These are phyloP conservation scores for Oxygymnocypris stewartii DNA, from an alignment of 2,113 vertebrate genomes.

Conservation along the genomic window DNA sequence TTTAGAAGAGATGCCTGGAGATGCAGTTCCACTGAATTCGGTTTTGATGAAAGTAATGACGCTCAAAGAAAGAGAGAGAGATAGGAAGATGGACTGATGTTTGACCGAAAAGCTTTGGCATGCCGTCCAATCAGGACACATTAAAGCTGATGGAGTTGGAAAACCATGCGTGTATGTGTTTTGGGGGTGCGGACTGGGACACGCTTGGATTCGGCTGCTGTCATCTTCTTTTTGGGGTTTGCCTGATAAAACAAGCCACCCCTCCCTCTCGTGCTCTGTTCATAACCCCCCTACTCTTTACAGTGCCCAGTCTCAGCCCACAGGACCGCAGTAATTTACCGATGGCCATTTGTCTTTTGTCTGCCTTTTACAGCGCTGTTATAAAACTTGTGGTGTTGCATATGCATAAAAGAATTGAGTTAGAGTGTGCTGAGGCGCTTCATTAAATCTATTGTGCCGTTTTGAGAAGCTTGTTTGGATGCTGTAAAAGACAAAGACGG, in stretches of 20 bases:
- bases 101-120: constrained; percentile 40
- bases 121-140: constrained; percentile 60
- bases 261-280: background rate
- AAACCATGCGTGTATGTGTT: constrained; percentile 39
- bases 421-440: constrained; percentile 67
- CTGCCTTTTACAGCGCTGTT: constrained; percentile 69
- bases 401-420: constrained; percentile 66
- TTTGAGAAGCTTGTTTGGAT: constrained; percentile 60
- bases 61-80: constrained; percentile 47
- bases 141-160: constrained; percentile 65
- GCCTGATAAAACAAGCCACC: constrained; percentile 7
- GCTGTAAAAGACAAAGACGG: constrained; percentile 59
- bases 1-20: constrained; percentile 38
- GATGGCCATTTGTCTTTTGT: constrained; percentile 74
- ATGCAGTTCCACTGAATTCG: constrained; percentile 38
- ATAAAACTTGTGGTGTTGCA: constrained; percentile 69
- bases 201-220: background rate
- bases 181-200: constrained; percentile 29
- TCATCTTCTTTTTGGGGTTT: constrained; percentile 40
- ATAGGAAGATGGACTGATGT: constrained; percentile 55
- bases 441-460: constrained; percentile 74
- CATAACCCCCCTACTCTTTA: background rate
- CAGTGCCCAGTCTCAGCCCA: constrained; percentile 3
- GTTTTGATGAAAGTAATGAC: constrained; percentile 51
- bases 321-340: constrained; percentile 62